phyloP scores from a whole-genome alignment of 1,140 invertebrate genomes.

The Scaptomyza montana region DNA sequence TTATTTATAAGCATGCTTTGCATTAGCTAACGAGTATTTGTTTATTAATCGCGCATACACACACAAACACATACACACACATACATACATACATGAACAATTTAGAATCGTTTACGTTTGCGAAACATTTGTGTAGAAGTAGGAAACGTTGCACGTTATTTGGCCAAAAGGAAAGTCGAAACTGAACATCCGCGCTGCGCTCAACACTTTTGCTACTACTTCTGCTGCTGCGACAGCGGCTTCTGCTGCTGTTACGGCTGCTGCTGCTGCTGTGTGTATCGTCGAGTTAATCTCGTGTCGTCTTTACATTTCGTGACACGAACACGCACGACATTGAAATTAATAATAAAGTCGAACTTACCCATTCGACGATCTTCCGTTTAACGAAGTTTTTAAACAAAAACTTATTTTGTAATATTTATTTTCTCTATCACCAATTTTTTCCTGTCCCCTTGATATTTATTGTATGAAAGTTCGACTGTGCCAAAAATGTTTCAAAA shows the following conservation, averaged over 20 bases:
- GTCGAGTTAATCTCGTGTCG: not conserved
- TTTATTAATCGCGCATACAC: not conserved
- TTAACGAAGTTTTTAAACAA: no score
- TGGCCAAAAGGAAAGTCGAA: slow-evolving; percentile 52
- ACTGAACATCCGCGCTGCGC: slow-evolving; percentile 35
- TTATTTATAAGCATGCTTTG: slow-evolving; percentile 9
- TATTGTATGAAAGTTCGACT: no score
- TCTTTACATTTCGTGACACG: not conserved
- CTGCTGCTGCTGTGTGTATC: not conserved
- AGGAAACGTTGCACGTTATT: slow-evolving; percentile 55
- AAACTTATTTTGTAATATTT: no score
- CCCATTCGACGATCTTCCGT: no score
- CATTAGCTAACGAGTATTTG: slow-evolving; percentile 3
- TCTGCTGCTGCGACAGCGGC: slow-evolving; percentile 2
- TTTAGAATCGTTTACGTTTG: slow-evolving; percentile 33
- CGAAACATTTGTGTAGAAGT: slow-evolving; percentile 27
- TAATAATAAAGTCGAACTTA: not conserved
- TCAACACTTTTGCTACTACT: slow-evolving; percentile 41
- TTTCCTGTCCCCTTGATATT: no score
- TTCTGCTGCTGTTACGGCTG: not conserved
- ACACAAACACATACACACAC: slow-evolving; percentile 9
- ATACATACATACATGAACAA: slow-evolving; percentile 15
- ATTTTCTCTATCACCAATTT: no score
- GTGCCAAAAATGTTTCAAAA: no score
- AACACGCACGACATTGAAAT: not conserved